Base-by-base conservation (phyloP, 37 sponge, comb jelly and placozoan genomes). In the Haliclona indistincta region DNA sequence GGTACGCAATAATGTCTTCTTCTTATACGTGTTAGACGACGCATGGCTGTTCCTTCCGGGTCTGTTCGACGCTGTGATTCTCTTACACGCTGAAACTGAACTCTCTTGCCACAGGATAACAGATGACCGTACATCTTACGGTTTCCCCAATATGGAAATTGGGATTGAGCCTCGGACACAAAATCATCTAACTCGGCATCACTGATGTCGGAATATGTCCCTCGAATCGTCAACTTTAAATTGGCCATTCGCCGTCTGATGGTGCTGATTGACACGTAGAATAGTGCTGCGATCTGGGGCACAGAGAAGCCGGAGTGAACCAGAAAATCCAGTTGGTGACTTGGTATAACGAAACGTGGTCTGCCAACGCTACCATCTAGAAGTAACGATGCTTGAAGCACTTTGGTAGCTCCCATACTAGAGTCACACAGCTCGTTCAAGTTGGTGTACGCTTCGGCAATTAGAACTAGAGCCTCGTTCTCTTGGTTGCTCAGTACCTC, bases 61-160 rank as follows among this genome's bases (percentile, higher is more conserved):
- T 88, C 88, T 43, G 82, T 71, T 32, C 88, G 35, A 20, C 73
- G 36, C 22, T 68, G 82, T 4, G 78, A 53, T 13, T 74, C 83
- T n/a, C 88, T 28, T 13, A 88, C 53, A 28, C 83, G 67, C 22
- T 56, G 17, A 30, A 62, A 58, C 54, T 88, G 88, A 22, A 88
- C 34, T 22, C 66, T 55, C 4, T 38, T 19, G 17, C 88, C 88
- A 20, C 55, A 45, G 4, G 75, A 20, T 2, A 35, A 8, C 17
- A 87, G 35, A 43, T 49, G 61, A 2, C 88, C 88, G 0, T 40
- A 13, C 67, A 87, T 69, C 33, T 37, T 32, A 1, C 29, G 0
- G 39, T 68, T 70, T 35, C 79, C 79, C 41, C 73, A 64, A n/a
- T 25, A 62, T n/a, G 86, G 86, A 58, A 66, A 77, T 26, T 56